Evolutionary conservation across 2,113 vertebrate species (phyloP).

Genomic region (Gambusia holbrooki): DNA sequence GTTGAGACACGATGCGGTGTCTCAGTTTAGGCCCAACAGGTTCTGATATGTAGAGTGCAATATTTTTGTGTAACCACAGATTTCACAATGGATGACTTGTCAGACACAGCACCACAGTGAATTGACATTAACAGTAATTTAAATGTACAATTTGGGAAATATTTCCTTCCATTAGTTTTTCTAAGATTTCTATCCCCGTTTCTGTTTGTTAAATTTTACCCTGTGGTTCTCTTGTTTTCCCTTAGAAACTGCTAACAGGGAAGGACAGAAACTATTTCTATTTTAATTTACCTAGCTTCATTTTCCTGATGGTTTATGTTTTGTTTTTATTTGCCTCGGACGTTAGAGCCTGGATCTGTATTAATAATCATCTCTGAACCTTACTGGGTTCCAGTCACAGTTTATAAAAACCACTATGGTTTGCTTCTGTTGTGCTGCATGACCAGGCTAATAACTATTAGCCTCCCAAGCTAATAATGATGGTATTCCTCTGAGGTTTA

Average conservation of each 20-base stretch:
- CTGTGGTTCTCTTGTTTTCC: neutral
- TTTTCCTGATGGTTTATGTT: neutral
- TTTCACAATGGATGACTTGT: constrained; percentile 4
- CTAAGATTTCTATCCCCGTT: neutral
- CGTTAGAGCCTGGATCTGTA: neutral
- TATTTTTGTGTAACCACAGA: constrained; percentile 20
- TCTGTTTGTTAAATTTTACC: neutral
- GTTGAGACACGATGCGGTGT: constrained; percentile 12
- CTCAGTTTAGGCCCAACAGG: constrained; percentile 17
- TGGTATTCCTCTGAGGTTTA: neutral
- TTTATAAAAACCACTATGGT: neutral
- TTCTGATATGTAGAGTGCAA: constrained; percentile 34
- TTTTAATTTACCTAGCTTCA: neutral
- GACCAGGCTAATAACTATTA: neutral
- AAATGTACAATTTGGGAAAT: constrained; percentile 26
- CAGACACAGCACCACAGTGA: neutral
- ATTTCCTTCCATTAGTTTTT: neutral
- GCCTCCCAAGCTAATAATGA: neutral
- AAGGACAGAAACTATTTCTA: neutral
- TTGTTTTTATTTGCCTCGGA: no score
- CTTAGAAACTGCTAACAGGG: neutral
- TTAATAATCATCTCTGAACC: neutral
- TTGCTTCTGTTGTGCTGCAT: neutral
- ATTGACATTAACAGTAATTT: constrained; percentile 4
- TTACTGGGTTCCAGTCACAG: neutral